Conservation (phyloP, 2,113 vertebrate genomes). For the Rattus rattus region DNA sequence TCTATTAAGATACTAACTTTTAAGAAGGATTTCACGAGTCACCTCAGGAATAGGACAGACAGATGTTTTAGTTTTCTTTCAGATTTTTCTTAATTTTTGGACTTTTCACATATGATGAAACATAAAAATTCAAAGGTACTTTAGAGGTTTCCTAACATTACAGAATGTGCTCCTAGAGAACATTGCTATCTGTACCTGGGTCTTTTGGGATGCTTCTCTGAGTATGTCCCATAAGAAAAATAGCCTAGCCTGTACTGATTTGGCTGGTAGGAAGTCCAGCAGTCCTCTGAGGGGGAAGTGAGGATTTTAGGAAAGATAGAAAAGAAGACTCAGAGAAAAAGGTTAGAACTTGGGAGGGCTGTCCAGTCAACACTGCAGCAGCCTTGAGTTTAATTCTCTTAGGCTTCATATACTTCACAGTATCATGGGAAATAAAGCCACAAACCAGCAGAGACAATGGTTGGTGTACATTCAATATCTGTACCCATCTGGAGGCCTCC, state of each 20-base stretch:
- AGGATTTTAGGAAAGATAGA: too few species aligned
- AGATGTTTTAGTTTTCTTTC: neutral
- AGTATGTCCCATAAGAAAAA: neutral
- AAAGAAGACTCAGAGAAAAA: too few species aligned
- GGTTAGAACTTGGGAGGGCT: too few species aligned
- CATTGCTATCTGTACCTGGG: neutral
- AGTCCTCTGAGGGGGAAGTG: too few species aligned
- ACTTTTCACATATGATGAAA: neutral
- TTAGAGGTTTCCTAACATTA: neutral
- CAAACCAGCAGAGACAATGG: too few species aligned
- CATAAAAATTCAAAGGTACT: neutral
- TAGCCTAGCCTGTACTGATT: neutral
- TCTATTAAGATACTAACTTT: neutral
- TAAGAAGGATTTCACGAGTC: neutral
- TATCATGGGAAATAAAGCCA: too few species aligned
- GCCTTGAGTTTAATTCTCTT: too few species aligned
- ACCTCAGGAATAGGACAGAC: neutral
- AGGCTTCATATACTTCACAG: too few species aligned
- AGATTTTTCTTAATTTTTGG: neutral
- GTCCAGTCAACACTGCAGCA: too few species aligned
- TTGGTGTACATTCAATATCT: too few species aligned
- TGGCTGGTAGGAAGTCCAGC: too few species aligned
- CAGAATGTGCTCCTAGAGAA: neutral
- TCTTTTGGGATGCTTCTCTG: neutral
- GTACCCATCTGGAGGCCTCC: too few species aligned